phyloP scores from a whole-genome alignment of 2,113 vertebrate species.

The Cyprinus carpio region DNA sequence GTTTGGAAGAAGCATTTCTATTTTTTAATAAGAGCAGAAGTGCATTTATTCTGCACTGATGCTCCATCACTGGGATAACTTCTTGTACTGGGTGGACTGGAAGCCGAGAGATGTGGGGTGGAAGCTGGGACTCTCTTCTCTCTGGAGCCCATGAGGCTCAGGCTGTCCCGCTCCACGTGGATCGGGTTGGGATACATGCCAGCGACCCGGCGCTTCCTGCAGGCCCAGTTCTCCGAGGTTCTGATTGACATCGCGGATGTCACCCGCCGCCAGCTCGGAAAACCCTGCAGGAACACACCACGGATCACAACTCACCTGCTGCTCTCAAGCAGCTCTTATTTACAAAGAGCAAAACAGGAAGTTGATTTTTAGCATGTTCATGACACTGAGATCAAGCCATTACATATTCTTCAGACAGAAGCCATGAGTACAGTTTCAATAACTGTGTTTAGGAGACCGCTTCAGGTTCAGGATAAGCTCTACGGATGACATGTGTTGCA shows the following conservation, averaged over 20 bases:
- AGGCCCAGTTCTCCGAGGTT: constrained; percentile 98
- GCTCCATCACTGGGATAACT: constrained; percentile 78
- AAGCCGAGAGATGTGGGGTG: constrained; percentile 90
- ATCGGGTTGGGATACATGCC: constrained; percentile 95
- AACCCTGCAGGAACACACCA: constrained; percentile 78
- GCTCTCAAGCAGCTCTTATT: not conserved
- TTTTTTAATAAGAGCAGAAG: too few relatives aligned
- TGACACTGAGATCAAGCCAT: too few relatives aligned
- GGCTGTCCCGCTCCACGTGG: constrained; percentile 78
- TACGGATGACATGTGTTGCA: too few relatives aligned
- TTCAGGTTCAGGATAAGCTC: too few relatives aligned
- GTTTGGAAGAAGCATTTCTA: too few relatives aligned
- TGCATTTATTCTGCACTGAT: too few relatives aligned
- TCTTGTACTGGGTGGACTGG: constrained; percentile 82
- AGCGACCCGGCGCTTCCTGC: constrained; percentile 89
- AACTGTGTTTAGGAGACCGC: too few relatives aligned
- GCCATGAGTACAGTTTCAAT: too few relatives aligned
- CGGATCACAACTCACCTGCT: not conserved
- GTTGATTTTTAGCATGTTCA: too few relatives aligned
- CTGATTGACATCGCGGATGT: constrained; percentile 89
- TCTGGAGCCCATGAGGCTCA: constrained; percentile 75
- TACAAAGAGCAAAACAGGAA: too few relatives aligned
- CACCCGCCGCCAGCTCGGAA: constrained; percentile 85
- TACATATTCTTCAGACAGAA: too few relatives aligned
- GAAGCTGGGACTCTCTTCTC: constrained; percentile 88